Evolutionary conservation across 2,888 invertebrate species (phyloP), one percentile per base, ranked within the genome.

Genomic region (Diplazon laetatorius): DNA sequence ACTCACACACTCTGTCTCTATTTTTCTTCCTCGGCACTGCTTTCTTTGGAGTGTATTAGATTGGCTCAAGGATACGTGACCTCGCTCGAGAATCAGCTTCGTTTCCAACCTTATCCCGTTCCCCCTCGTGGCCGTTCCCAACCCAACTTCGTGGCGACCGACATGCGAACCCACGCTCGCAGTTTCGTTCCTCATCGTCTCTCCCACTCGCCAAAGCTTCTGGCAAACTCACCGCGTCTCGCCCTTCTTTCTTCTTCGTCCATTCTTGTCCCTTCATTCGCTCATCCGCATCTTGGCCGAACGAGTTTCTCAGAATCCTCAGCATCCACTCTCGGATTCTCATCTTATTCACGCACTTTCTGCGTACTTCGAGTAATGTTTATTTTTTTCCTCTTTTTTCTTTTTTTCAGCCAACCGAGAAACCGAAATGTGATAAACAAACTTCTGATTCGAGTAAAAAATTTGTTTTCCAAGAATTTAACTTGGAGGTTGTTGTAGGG

Each of bases 61-160:
- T 91, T 89, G 89, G 89, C 89, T 88, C 84, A 84, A 84, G 83
- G 87, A 89, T 90, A 90, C 90, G 90, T 91, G 91, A 91, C 89
- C 88, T 89, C 89, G 89, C 88, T 86, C 80, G 84, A 86, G 85
- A 90, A 89, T 91, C 90, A 91, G 89, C 90, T 88, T 91, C 91
- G 86, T 91, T 89, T 75, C 73, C 81, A 85, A 82, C 85, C 85
- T 83, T 82, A 75, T 75, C 83, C 83, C 84, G 82, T 81, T 76
- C 72, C 82, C 83, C 16, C 68, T 35, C 55, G 62, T 48, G 16
- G 30, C 55, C 62, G 20, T 35, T 18, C 63, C 48, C 9, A n/a
- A n/a, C 48, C 48, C 37, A 44, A 68, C 76, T 76, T 66, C 52
- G 22, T 59, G 57, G 44, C 25, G 48, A 37, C 60, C 46, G 50